Conservation (phyloP, 2,797 vertebrate genomes). For the Macropus fuliginosus region DNA sequence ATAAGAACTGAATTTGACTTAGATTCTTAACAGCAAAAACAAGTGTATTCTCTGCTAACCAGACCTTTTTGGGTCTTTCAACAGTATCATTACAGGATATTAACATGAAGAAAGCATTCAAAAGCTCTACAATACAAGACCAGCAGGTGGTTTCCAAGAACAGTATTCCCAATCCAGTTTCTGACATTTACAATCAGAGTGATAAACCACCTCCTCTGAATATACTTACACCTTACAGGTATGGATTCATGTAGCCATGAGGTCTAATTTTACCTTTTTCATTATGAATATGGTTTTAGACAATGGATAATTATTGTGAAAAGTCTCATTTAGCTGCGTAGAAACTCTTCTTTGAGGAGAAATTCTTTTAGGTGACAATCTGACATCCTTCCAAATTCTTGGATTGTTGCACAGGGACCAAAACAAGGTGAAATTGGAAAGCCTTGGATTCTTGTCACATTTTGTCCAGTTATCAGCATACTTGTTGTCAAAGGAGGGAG, state of each 20-base stretch:
- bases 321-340: neutral
- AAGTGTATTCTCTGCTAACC: slow-evolving; percentile 9
- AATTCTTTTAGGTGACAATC: neutral
- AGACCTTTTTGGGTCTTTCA: slow-evolving; percentile 61
- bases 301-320: neutral
- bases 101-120: slow-evolving; percentile 99
- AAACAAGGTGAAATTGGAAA: neutral
- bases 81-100: slow-evolving; percentile 98
- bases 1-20: slow-evolving; percentile 9
- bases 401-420: neutral
- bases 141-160: slow-evolving; percentile 99
- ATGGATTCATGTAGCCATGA: neutral
- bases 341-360: neutral
- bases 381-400: slow-evolving; percentile 3
- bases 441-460: neutral
- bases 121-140: slow-evolving; percentile 96
- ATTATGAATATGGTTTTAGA: neutral
- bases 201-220: slow-evolving; percentile 97
- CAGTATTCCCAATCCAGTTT: slow-evolving; percentile 94
- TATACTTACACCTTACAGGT: slow-evolving; percentile 96
- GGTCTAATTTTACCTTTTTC: neutral
- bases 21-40: slow-evolving; percentile 29
- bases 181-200: slow-evolving; percentile 95
- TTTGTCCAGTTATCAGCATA: slow-evolving; percentile 15
- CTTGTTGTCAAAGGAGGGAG: neutral